Evolutionary conservation across 2,888 invertebrate genomes (phyloP).

Genomic region (Leptinotarsa tumamoca): DNA sequence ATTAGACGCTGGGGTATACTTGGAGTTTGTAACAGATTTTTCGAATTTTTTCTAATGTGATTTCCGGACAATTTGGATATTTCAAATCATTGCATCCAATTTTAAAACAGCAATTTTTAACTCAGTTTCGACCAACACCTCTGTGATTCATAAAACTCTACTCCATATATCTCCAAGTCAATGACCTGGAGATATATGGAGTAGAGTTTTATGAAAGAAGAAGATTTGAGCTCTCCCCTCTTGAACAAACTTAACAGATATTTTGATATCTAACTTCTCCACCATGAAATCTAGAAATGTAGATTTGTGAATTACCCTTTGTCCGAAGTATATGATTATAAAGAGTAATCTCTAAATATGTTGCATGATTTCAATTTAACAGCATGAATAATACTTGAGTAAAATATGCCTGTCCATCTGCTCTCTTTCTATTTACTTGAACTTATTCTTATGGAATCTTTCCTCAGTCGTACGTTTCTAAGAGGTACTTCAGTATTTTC

Average conservation of each 20-base stretch:
- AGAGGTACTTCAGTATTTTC: conserved; percentile 37
- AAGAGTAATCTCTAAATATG: conserved; percentile 21
- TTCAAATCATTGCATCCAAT: too few relatives aligned
- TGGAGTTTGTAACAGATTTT: too few relatives aligned
- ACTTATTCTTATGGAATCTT: conserved; percentile 37
- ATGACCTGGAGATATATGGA: not conserved
- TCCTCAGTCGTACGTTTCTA: conserved; percentile 35
- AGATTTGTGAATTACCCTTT: not conserved
- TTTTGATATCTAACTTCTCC: not conserved
- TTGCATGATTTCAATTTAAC: conserved; percentile 31
- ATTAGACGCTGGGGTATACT: too few relatives aligned
- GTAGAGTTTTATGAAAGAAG: too few relatives aligned
- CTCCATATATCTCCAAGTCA: not conserved
- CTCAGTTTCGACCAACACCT: too few relatives aligned
- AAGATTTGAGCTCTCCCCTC: not conserved
- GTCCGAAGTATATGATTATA: conserved; percentile 18
- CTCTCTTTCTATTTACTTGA: conserved; percentile 33
- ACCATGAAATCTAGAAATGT: not conserved
- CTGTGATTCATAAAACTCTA: too few relatives aligned
- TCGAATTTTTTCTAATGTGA: too few relatives aligned
- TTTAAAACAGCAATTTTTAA: too few relatives aligned
- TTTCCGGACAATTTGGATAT: too few relatives aligned
- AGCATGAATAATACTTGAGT: conserved; percentile 36
- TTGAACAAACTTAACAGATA: not conserved
- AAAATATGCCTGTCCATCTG: conserved; percentile 44